A percentile compares a stretch with the other conserved stretches of the same genome.
Evolutionary conservation across 2,797 vertebrate genomes (phyloP).

Genomic region (Cossypha caffra): DNA sequence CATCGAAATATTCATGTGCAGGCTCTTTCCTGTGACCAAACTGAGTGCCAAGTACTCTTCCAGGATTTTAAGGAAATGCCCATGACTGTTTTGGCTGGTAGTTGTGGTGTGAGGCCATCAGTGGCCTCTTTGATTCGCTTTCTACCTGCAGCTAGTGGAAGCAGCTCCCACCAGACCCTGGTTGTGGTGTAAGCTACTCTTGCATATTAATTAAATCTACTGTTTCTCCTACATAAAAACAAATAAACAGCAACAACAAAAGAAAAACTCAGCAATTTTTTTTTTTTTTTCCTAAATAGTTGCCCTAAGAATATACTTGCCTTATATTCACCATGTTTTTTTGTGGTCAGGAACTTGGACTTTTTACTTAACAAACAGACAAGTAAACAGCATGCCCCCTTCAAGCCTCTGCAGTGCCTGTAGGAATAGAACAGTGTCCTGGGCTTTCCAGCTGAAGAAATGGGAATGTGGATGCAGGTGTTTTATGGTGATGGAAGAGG

Average conservation of each 20-base stretch:
- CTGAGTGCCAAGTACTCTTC: background rate
- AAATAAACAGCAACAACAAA: background rate
- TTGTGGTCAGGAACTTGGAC: background rate
- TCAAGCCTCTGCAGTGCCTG: background rate
- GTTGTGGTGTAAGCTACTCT: background rate
- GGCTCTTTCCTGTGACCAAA: background rate
- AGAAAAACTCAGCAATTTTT: too few species aligned
- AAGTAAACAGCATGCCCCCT: background rate
- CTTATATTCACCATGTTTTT: background rate
- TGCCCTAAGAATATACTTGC: background rate
- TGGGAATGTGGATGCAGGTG: background rate
- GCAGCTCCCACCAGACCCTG: background rate
- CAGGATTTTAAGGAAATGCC: background rate
- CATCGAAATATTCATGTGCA: background rate
- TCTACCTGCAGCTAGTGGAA: background rate
- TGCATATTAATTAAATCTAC: background rate
- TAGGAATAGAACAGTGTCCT: background rate
- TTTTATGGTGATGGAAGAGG: background rate
- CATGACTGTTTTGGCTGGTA: background rate
- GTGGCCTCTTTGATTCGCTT: background rate
- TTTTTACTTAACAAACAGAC: background rate
- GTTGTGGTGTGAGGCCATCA: rapidly evolving
- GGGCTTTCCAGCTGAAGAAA: background rate
- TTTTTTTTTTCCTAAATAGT: background rate
- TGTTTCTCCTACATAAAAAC: background rate